These are phyloP conservation scores for Dromas ardeola DNA, from an alignment of 2,113 vertebrate genomes.

Conservation along the genomic window DNA sequence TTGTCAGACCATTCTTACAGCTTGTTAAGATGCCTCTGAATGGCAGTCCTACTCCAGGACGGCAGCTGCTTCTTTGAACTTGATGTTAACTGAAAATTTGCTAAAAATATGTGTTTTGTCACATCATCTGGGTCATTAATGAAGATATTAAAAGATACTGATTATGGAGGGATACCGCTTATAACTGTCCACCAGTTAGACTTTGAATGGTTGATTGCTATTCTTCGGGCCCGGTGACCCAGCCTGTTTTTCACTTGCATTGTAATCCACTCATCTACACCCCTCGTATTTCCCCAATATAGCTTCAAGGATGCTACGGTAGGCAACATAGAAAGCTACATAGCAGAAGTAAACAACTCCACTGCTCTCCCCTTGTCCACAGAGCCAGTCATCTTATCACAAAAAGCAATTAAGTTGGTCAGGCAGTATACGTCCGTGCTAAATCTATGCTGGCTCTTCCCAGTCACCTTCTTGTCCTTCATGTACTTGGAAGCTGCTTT, in stretches of 20 bases:
- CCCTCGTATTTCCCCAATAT: neutral
- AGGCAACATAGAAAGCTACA: neutral
- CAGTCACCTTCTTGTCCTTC: neutral
- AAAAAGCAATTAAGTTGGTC: neutral
- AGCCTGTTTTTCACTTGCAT: neutral
- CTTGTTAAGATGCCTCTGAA: neutral
- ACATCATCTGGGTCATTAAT: neutral
- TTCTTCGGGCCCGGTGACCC: accelerated
- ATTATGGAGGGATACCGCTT: neutral
- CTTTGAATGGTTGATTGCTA: neutral
- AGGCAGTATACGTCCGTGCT: neutral
- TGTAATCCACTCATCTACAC: neutral
- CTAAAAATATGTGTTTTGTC: neutral
- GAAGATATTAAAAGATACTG: neutral
- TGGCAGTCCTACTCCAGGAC: neutral
- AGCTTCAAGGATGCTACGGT: neutral
- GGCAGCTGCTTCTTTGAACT: neutral
- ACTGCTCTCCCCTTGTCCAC: neutral
- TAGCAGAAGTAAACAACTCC: neutral
- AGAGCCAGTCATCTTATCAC: neutral
- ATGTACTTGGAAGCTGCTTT: neutral
- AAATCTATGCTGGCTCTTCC: neutral
- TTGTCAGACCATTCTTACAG: neutral
- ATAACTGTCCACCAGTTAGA: neutral
- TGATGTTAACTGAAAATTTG: neutral